Conservation (phyloP, 2,888 invertebrate species). For the Tachina grossa region DNA sequence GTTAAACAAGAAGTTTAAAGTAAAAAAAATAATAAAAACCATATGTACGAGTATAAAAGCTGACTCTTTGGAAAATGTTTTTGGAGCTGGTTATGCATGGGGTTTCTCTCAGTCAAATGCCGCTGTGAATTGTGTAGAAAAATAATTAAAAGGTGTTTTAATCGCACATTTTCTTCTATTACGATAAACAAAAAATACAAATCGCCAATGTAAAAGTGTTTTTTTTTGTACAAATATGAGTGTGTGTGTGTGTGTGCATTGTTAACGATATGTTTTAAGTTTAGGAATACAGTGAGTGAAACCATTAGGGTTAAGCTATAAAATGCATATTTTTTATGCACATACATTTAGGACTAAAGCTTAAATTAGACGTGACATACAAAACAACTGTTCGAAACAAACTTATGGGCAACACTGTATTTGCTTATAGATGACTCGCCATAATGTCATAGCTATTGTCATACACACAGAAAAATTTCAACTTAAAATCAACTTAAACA, state of each 20-base stretch:
- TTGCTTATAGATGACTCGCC: no score
- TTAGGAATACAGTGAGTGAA: no score
- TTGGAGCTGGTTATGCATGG: slow-evolving; percentile 35
- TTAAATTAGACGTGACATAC: no score
- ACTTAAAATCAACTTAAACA: no score
- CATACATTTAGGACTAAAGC: no score
- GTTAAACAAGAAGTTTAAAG: slow-evolving; percentile 21
- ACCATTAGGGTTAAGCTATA: no score
- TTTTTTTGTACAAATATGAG: background rate
- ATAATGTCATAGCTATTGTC: no score
- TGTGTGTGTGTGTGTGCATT: background rate
- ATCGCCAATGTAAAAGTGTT: background rate
- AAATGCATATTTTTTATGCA: no score
- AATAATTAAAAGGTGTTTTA: slow-evolving; percentile 83
- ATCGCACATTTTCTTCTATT: slow-evolving; percentile 79
- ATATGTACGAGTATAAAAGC: slow-evolving; percentile 8
- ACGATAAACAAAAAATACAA: slow-evolving; percentile 6
- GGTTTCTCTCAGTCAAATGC: slow-evolving; percentile 51
- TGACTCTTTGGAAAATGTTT: slow-evolving; percentile 15
- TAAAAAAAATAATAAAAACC: background rate
- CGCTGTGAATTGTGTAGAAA: slow-evolving; percentile 72
- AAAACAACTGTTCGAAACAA: no score
- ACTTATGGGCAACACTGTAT: no score
- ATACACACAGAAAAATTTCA: no score
- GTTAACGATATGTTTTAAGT: no score